Conservation (phyloP, 2,797 vertebrate species). For the Mionectes olivaceus region DNA sequence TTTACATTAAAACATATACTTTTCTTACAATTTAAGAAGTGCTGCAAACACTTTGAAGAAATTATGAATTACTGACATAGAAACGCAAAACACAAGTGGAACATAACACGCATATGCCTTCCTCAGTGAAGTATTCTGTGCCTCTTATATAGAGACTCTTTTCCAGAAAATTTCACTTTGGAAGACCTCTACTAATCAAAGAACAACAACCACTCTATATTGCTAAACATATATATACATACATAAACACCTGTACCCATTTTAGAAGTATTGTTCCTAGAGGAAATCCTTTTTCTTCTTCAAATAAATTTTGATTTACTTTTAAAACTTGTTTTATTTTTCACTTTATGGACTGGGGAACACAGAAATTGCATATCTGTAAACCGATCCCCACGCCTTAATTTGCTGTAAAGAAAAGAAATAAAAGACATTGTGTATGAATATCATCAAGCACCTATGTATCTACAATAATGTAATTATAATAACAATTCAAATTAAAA, state of each 20-base stretch:
- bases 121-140: neutral
- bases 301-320: constrained; percentile 62
- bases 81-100: neutral
- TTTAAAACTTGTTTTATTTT: constrained; percentile 64
- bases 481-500: neutral
- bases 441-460: neutral
- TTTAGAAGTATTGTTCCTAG: neutral
- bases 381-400: constrained; percentile 86
- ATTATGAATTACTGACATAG: neutral
- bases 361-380: constrained; percentile 85
- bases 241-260: neutral
- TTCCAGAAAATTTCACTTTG: neutral
- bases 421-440: neutral
- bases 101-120: neutral
- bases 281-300: neutral
- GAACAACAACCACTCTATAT: neutral
- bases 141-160: neutral
- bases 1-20: neutral
- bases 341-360: constrained; percentile 83
- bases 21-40: constrained; percentile 4
- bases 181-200: neutral
- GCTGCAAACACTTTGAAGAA: neutral
- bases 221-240: neutral
- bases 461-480: neutral
- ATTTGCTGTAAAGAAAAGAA: constrained; percentile 81